Base-by-base conservation (phyloP, 2,113 vertebrate species). In the Pycnonotus jocosus region DNA sequence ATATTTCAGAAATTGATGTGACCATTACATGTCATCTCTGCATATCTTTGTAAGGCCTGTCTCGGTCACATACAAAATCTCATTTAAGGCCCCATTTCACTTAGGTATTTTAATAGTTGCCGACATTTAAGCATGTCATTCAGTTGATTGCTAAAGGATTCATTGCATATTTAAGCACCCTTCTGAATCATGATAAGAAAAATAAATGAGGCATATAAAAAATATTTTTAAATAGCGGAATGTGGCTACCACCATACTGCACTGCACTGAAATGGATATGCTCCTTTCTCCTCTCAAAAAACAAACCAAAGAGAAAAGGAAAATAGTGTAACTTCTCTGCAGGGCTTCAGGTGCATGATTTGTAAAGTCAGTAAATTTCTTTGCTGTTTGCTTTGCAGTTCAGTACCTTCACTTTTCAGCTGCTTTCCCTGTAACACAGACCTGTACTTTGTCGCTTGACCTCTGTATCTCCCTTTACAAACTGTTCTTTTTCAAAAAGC, bases 401-500 rank as follows among this genome's bases (percentile, higher is more conserved):
- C 72, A 37, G 40, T 92, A 71, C 90, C 22, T 94, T 60, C 58
- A 30, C 76, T 90, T 93, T 91, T 73, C 85, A 27, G 62, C 77
- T 93, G 60, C 70, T 81, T 86, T 88, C 76, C 68, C 90, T 68
- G 38, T 92, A 92, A 81, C 71, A 37, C 7, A 81, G 86, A 92
- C 85, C 92, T 94, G 82, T 74, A 85, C 94, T 96, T 94, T 93
- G 88, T 83, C 2, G 0, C 76, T 94, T 95, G 94, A 96, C 93
- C 94, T 94, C 85, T 86, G 82, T 94, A 91, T 95, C 64, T 93
- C 50, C 82, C 72, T 92, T 90, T 88, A 86, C 40, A 90, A 94
- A 94, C 40, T 81, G 87, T 57, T 91, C 73, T 77, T 96, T 96
- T 93, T 91, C 6, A 50, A 73, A 93, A 93, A 92, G 66, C 58